These are phyloP conservation scores for Ispidina lecontei DNA, from an alignment of 2,797 vertebrate genomes.

Conservation along the genomic window DNA sequence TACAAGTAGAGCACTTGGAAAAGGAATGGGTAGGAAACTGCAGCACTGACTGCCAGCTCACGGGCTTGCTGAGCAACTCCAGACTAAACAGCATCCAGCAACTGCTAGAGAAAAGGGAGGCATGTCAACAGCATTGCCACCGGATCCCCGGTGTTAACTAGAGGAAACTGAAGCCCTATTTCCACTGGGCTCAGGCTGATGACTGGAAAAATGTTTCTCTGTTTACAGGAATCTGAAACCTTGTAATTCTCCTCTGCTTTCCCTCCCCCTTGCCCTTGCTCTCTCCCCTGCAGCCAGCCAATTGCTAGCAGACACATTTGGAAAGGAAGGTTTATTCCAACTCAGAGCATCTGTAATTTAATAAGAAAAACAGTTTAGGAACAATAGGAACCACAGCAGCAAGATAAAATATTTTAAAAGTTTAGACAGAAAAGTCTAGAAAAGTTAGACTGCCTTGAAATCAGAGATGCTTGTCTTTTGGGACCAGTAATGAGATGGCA, in stretches of 20 bases:
- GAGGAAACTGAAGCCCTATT: conserved; percentile 64
- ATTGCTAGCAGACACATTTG: not conserved
- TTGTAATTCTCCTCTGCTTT: conserved; percentile 56
- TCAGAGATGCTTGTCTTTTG: not conserved
- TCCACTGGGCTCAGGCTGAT: conserved; percentile 50
- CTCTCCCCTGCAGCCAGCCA: conserved; percentile 16
- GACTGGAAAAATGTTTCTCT: conserved; percentile 74
- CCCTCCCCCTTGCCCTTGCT: not conserved
- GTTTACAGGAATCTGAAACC: conserved; percentile 74
- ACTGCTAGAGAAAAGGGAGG: not conserved
- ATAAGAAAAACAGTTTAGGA: conserved; percentile 14
- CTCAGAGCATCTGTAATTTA: conserved; percentile 12
- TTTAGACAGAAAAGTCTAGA: not conserved
- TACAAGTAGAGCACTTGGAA: not conserved
- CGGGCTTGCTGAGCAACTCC: not conserved
- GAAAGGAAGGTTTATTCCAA: conserved; percentile 30
- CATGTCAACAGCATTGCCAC: conserved; percentile 51
- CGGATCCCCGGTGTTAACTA: not conserved
- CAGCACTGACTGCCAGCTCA: not conserved
- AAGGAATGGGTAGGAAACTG: not conserved
- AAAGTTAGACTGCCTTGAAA: not conserved
- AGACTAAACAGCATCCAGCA: not conserved
- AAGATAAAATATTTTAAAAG: not conserved
- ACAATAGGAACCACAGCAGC: conserved; percentile 32
- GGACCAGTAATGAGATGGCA: not conserved